Evolutionary conservation across 2,797 vertebrate genomes (phyloP).

Genomic region (Micromesistius poutassou): DNA sequence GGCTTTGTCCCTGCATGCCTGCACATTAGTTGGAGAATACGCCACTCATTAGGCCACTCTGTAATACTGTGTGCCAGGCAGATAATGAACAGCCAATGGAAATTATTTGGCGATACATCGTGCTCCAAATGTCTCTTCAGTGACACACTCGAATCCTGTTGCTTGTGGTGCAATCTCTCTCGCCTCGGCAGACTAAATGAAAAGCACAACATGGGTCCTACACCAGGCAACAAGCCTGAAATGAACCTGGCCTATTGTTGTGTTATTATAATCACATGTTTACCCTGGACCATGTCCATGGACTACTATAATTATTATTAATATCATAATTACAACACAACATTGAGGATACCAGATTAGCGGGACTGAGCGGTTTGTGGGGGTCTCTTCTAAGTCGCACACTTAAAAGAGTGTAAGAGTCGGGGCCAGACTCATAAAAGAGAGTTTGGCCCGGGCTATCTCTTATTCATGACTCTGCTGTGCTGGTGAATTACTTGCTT

Average conservation of each 20-base stretch:
- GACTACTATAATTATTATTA: background rate
- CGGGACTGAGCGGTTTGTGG: constrained; percentile 32
- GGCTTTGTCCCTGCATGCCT: constrained; percentile 32
- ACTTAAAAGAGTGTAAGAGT: constrained; percentile 65
- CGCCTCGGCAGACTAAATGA: constrained; percentile 47
- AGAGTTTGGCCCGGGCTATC: constrained; percentile 70
- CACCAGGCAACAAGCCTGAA: background rate
- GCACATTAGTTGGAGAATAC: constrained; percentile 51
- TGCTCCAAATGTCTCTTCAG: constrained; percentile 59
- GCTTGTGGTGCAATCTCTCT: constrained; percentile 18
- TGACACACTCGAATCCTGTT: constrained; percentile 54
- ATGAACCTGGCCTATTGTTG: background rate
- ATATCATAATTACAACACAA: constrained; percentile 2
- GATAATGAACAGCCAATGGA: constrained; percentile 60
- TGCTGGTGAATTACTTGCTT: constrained; percentile 77
- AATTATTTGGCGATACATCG: constrained; percentile 55
- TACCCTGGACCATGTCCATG: background rate
- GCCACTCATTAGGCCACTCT: constrained; percentile 60
- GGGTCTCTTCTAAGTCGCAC: constrained; percentile 18
- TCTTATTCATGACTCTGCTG: constrained; percentile 76
- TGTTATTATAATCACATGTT: background rate
- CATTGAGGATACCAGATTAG: constrained; percentile 39
- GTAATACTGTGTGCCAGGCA: constrained; percentile 58
- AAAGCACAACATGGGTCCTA: constrained; percentile 17
- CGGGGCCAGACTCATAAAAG: constrained; percentile 39